A percentile compares a stretch with the other conserved stretches of the same genome.
These are phyloP conservation scores for Ethmia dodecea DNA, from an alignment of 2,888 invertebrate species.

Conservation along the genomic window DNA sequence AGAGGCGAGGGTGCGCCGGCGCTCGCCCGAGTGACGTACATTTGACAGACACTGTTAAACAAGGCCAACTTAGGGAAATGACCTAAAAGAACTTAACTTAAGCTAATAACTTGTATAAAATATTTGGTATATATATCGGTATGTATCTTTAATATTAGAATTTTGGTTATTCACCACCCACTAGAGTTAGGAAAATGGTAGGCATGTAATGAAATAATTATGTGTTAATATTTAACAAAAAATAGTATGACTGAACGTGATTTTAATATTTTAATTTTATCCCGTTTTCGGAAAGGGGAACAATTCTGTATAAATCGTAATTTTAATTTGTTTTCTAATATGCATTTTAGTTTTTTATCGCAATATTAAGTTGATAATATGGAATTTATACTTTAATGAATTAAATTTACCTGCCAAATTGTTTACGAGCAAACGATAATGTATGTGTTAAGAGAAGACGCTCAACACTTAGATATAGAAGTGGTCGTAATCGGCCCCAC, in stretches of 20 bases:
- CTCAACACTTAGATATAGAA: slow-evolving; percentile 72
- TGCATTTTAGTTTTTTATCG: slow-evolving; percentile 73
- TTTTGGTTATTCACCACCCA: slow-evolving; percentile 77
- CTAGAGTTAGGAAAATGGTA: slow-evolving; percentile 74
- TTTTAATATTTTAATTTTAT: slow-evolving; percentile 64
- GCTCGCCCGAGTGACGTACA: slow-evolving; percentile 34
- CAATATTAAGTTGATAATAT: slow-evolving; percentile 69
- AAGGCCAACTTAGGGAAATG: slow-evolving; percentile 72
- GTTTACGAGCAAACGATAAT: slow-evolving; percentile 62
- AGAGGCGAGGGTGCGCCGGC: slow-evolving; percentile 1
- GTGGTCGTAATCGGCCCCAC: slow-evolving; percentile 30
- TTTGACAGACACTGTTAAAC: slow-evolving; percentile 70
- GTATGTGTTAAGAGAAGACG: slow-evolving; percentile 60
- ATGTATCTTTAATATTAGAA: slow-evolving; percentile 77
- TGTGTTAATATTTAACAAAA: slow-evolving; percentile 73
- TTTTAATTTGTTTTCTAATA: slow-evolving; percentile 72
- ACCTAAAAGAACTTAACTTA: slow-evolving; percentile 76
- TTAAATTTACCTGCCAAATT: slow-evolving; percentile 74
- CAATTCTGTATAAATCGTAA: slow-evolving; percentile 73
- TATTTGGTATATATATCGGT: slow-evolving; percentile 76
- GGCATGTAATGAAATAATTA: slow-evolving; percentile 73
- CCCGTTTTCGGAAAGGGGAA: slow-evolving; percentile 61
- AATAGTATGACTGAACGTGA: slow-evolving; percentile 74
- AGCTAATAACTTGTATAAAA: slow-evolving; percentile 77
- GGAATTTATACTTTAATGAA: slow-evolving; percentile 66